Evolutionary conservation across 1,140 invertebrate genomes (phyloP), one percentile per base, ranked within the genome.

Genomic region (Cherax quadricarinatus): DNA sequence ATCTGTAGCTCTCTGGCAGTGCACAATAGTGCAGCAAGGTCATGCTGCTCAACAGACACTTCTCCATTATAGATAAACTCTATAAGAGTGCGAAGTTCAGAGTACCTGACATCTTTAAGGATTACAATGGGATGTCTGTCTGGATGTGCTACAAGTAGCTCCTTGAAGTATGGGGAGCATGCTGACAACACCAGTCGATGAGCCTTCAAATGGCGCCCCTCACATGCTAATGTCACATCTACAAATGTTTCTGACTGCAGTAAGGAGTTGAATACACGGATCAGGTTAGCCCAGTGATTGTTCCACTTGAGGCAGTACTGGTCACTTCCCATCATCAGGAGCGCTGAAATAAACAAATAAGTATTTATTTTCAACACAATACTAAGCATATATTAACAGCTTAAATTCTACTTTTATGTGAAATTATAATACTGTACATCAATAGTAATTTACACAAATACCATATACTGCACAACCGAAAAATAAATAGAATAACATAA

Each of bases 241-340:
- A 98, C 98, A 95, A 98, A 98, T 83, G 97, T 97, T 95, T 98
- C 98, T 95, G 97, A 98, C 95, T 98, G 97, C 80, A 98, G 96
- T 88, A 99, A 96, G 95, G 98, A 97, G 94, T 98, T 98, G 95
- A 99, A 98, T 89, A 98, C 98, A 95, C 97, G 98, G 86, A 98
- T 97, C 94, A 99, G 95, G 95, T 98, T 99, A 41, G 94, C 94
- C 93, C 94, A 97, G 96, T 98, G 98, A 96, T 98, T 98, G 96
- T 98, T 98, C 98, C 98, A 98, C 95, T 97, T 97, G 95, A 98
- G 97, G 96, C 98, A 98, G 96, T 98, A 98, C 96, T 98, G 98
- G 96, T 98, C 98, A 88, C 90, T 88, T 84, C 92, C 92, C 93
- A 94, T 93, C 97, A 98, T 98, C 97, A 97, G 96, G 97, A 96